phyloP scores from a whole-genome alignment of 1,140 invertebrate species.

The Dolichoris vasculosae region DNA sequence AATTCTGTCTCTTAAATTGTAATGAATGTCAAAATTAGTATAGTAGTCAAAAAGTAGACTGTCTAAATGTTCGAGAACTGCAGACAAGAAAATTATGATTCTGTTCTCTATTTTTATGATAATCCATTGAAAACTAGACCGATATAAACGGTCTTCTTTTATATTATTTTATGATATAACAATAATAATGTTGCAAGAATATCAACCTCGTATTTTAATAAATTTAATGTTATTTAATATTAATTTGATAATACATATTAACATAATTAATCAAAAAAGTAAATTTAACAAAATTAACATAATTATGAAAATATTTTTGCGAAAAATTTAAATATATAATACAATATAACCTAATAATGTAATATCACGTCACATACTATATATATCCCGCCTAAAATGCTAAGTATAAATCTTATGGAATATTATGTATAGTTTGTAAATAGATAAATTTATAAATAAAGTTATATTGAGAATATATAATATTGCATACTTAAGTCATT shows the following conservation, averaged over 20 bases:
- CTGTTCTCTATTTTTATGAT: slow-evolving; percentile 8
- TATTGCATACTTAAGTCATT: not conserved
- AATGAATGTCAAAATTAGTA: slow-evolving; percentile 24
- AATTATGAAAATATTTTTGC: not conserved
- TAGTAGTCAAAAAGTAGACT: slow-evolving; percentile 23
- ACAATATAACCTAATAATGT: not conserved
- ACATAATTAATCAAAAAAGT: no score
- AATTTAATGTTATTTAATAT: not conserved
- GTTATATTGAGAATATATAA: not conserved
- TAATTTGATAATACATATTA: not conserved
- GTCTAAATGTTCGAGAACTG: slow-evolving; percentile 3
- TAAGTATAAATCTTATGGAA: not conserved
- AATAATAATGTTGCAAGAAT: not conserved
- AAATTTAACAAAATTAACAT: not conserved
- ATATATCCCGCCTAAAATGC: not conserved
- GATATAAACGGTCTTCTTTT: not conserved
- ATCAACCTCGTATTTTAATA: not conserved
- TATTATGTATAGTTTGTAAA: not conserved
- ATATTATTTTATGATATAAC: slow-evolving; percentile 22
- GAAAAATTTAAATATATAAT: not conserved
- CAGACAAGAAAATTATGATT: slow-evolving; percentile 5
- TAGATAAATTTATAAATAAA: not conserved
- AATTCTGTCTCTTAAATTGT: slow-evolving; percentile 4
- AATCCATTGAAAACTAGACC: slow-evolving; percentile 3
- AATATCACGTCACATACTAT: not conserved